phyloP scores from a whole-genome alignment of 2,888 invertebrate species.

The Polymixis lichenea region DNA sequence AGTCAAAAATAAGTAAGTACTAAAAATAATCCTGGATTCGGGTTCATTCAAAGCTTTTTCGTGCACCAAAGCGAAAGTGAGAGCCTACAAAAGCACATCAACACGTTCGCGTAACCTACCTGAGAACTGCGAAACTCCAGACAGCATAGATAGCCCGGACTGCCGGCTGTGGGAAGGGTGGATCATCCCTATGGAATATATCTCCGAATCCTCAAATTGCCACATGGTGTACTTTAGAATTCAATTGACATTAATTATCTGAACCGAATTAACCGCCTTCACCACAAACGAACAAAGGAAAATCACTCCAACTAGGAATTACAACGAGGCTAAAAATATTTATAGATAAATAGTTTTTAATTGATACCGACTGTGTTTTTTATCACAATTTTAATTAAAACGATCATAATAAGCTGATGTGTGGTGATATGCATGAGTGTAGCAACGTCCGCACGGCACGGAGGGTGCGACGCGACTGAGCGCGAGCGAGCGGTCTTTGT shows the following conservation, averaged over 20 bases:
- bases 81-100: constrained; percentile 30
- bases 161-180: constrained; percentile 92
- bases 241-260: constrained; percentile 61
- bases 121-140: constrained; percentile 87
- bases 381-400: constrained; percentile 77
- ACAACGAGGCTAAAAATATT: constrained; percentile 24
- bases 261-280: constrained; percentile 53
- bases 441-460: constrained; percentile 79
- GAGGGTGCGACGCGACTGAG: constrained; percentile 86
- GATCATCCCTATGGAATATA: constrained; percentile 96
- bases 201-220: constrained; percentile 93
- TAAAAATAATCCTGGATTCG: constrained; percentile 9
- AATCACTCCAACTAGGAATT: constrained; percentile 53
- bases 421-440: constrained; percentile 75
- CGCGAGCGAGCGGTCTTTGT: constrained; percentile 65
- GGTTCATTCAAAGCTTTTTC: constrained; percentile 13
- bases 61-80: constrained; percentile 8
- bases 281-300: constrained; percentile 60
- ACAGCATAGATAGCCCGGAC: constrained; percentile 92
- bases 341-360: constrained; percentile 49
- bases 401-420: constrained; percentile 81
- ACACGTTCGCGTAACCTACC: constrained; percentile 72
- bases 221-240: constrained; percentile 87
- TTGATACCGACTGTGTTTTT: constrained; percentile 65
- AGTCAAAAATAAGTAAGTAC: not conserved